Percentiles rank a stretch among this genome's conserved stretches.
phyloP scores from a whole-genome alignment of 2,797 vertebrate genomes.

The Sebastes flavidus region DNA sequence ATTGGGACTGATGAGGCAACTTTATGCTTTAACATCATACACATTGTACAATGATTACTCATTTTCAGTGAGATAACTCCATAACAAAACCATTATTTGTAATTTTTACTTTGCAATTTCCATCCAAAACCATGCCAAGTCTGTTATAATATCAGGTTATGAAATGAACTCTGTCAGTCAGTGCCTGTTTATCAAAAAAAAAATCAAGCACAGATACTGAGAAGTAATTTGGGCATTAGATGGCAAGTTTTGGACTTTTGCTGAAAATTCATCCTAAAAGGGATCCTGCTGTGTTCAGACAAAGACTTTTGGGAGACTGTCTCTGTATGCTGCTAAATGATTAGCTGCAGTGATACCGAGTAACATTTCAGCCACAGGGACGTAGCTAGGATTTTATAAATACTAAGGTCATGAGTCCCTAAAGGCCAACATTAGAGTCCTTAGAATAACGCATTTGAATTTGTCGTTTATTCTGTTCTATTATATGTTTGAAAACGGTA shows the following conservation, averaged over 20 bases:
- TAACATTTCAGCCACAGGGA: neutral
- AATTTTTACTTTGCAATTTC: neutral
- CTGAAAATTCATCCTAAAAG: neutral
- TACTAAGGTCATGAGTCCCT: no score
- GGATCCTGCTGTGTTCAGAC: neutral
- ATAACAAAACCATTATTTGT: neutral
- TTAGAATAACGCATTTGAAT: neutral
- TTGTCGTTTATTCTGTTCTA: no score
- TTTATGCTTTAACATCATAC: neutral
- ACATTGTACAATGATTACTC: neutral
- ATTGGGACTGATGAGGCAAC: neutral
- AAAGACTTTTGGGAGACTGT: rapidly evolving
- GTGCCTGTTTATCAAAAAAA: neutral
- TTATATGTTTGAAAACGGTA: no score
- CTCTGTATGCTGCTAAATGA: neutral
- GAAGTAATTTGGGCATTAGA: neutral
- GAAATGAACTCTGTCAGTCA: neutral
- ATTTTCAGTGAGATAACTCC: neutral
- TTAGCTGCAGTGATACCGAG: rapidly evolving
- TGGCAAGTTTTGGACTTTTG: neutral
- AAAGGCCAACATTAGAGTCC: no score
- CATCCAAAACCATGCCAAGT: neutral
- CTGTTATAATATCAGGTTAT: neutral
- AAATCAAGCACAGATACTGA: neutral
- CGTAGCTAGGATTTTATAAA: no score